Evolutionary conservation across 2,797 vertebrate genomes (phyloP), one percentile per base, ranked within the genome.

Genomic region (Mareca strepera): DNA sequence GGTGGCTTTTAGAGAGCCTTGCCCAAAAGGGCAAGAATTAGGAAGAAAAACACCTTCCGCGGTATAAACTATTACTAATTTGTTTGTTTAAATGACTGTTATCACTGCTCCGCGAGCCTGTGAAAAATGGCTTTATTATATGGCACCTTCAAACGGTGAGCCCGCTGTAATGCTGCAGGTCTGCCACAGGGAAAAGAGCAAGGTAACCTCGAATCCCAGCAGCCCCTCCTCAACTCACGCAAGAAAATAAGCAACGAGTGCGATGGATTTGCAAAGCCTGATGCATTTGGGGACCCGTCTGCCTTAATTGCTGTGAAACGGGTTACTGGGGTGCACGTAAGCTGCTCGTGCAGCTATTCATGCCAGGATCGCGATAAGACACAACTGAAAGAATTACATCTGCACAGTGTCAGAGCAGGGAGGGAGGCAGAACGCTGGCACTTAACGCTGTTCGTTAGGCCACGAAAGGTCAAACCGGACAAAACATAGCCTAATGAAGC

Each of bases 401-500:
- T 98, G 98, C 93, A 29, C 86, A 69, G 70, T 52, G 13, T 97
- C 93, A 80, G 88, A 95, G 39, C 33, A 86, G 87, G 83, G 93
- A 88, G 83, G 67, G 91, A 94, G 96, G 97, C 93, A 97, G 96
- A 98, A 97, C 94, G 67, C 92, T 79, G 92, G 96, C 97, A 78
- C 96, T 95, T 93, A 89, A 59, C 97, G 59, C 96, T 59, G 52
- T 90, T 97, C 98, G 86, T 52, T 8, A 46, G 94, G 85, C 82
- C 90, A 82, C 10, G 3, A 8, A 96, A 97, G 98, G 98, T 97
- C 97, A 98, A 95, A 12, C 7, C 63, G 91, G 95, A 92, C 95
- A 96, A 95, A 88, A 63, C 84, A 58, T 43, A 28, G 87, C 67
- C 95, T 90, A 82, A 84, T n/a, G 94, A 96, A 93, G 90, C 60